Conservation (phyloP, 1,140 invertebrate species). For the Drosophila sp. region DNA sequence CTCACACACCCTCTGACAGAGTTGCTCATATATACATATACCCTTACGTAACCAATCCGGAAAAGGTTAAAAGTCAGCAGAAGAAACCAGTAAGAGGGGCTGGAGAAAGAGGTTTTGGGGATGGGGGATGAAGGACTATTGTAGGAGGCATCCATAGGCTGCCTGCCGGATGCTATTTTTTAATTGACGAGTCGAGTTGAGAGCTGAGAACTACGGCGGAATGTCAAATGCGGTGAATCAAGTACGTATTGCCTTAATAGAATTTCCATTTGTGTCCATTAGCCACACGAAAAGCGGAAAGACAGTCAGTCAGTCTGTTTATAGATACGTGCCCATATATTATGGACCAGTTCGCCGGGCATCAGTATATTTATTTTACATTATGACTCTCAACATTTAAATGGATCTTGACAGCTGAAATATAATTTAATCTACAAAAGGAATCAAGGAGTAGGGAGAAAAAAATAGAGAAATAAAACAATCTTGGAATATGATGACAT, state of each 20-base stretch:
- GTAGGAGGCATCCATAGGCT: constrained; percentile 24
- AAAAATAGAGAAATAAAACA: not conserved
- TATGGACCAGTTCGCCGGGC: not conserved
- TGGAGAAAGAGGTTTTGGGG: no score
- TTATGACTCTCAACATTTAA: not conserved
- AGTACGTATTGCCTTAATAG: constrained; percentile 55
- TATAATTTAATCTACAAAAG: not conserved
- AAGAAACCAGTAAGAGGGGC: not conserved
- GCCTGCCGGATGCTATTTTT: constrained; percentile 19
- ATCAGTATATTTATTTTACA: constrained; percentile 1
- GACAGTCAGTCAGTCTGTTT: not conserved
- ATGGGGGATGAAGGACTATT: not conserved
- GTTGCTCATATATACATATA: constrained; percentile 6
- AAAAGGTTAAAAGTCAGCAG: constrained; percentile 75
- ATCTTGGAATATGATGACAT: not conserved
- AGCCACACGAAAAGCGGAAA: constrained; percentile 30
- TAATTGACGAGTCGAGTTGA: constrained; percentile 69
- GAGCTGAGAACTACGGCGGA: constrained; percentile 36
- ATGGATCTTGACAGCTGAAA: constrained; percentile 23
- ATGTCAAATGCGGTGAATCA: constrained; percentile 18
- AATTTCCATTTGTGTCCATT: constrained; percentile 79
- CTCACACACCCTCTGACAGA: not conserved
- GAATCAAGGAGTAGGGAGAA: no score
- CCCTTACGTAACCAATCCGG: constrained; percentile 43
- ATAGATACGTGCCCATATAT: not conserved